Evolutionary conservation across 2,113 vertebrate genomes (phyloP), one percentile per base, ranked within the genome.

Genomic region (Hippocampus mohnikei): DNA sequence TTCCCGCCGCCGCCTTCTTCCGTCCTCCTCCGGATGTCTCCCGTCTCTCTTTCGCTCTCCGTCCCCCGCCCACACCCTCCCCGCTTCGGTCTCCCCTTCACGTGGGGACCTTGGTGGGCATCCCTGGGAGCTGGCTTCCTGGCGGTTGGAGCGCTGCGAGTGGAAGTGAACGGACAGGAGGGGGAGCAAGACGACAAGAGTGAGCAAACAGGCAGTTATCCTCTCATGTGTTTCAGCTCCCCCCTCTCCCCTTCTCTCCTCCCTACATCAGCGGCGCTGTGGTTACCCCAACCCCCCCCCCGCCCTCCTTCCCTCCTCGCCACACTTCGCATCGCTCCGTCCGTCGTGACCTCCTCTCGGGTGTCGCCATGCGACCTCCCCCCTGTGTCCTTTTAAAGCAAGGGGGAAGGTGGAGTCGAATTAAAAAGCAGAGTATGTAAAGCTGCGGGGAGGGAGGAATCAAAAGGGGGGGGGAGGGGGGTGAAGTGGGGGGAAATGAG

Each of bases 361-460:
- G 66, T 79, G 79, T 85, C 77, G 76, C 83, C 83, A 83, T 84
- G 84, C 83, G 80, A 86, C 83, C 78, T 65, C 58, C 58, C 27
- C 25, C 52, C 3, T 78, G 74, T 83, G 82, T 86, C 77, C 73
- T 88, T 84, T 80, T 81, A 63, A 75, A 77, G 81, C 76, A 72
- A 59, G 71, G 59, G 40, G 59, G 42, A 76, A 67, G 76, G 87
- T 72, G 89, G 89, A 84, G 89, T 75, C 91, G 91, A 91, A 92
- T 93, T 91, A 93, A 92, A 93, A 90, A 91, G 88, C 86, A 90
- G 88, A 91, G 88, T 90, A 90, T 86, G 88, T 88, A 85, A 84
- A 87, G 89, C 84, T 88, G 90, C 87, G 88, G 86, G 85, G 84
- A 86, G 84, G 67, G 66, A 72, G 69, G 76, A 72, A 83, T 74